Conservation (phyloP, 2,888 invertebrate genomes). For the Napeogenes sylphis region DNA sequence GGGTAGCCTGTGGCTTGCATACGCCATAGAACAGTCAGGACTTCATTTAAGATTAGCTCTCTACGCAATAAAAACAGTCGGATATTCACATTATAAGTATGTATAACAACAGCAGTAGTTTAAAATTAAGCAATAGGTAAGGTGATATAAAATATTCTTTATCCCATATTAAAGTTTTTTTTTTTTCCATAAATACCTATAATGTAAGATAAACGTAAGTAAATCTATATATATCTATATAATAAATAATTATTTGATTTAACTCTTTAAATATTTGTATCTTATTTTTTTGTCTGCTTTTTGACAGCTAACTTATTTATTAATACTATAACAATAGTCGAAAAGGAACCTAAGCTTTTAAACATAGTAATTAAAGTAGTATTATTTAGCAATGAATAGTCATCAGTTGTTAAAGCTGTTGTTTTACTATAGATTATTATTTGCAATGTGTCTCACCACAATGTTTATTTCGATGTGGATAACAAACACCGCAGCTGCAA, state of each 20-base stretch:
- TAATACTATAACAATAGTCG: too few species aligned
- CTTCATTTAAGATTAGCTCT: constrained; percentile 61
- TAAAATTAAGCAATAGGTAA: neutral
- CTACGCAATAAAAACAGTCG: constrained; percentile 51
- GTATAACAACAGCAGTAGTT: constrained; percentile 9
- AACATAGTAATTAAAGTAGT: too few species aligned
- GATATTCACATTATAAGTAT: constrained; percentile 63
- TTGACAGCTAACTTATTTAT: too few species aligned
- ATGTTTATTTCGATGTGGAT: constrained; percentile 97
- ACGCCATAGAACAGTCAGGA: constrained; percentile 63
- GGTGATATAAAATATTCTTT: neutral
- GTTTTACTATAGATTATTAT: constrained; percentile 78
- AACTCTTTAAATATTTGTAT: too few species aligned
- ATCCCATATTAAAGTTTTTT: too few species aligned
- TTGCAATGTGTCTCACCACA: constrained; percentile 88
- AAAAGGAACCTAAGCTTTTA: too few species aligned
- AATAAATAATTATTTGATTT: too few species aligned
- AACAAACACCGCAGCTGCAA: constrained; percentile 93
- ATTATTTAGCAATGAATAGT: too few species aligned
- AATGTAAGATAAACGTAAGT: too few species aligned
- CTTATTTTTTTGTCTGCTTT: too few species aligned
- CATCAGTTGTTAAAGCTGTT: neutral
- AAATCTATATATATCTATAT: too few species aligned
- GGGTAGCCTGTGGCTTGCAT: constrained; percentile 59
- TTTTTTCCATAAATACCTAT: too few species aligned